Base-by-base conservation (phyloP, 2,888 invertebrate species). In the Cantharis nigra region DNA sequence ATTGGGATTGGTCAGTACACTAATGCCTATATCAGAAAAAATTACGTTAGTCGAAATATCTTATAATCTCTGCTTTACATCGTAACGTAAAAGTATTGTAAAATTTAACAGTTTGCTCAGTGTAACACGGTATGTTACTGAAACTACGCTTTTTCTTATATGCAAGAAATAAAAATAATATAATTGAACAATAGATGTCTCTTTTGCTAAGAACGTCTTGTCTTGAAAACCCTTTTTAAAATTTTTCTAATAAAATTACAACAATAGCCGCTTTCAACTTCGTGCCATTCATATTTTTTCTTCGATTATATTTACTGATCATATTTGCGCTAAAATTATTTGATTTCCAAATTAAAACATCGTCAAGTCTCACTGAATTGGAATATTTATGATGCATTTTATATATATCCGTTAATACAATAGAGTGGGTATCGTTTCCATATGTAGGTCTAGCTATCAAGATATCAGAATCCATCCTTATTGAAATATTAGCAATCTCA, bases 271-370 rank as follows among this genome's bases (percentile, higher is more conserved):
- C 75, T 72, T 82, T 81, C 9, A 86, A 28, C 23, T 81, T 28
- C 4, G 83, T 82, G 13, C 81, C 83, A 20, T 80, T 76, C 82
- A 86, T 79, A 75, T 85, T 79, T 77, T 80, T 84, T 73, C 85
- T 81, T 11, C 78, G 77, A 33, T 81, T 78, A 78, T 85, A 86
- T 76, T 71, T 70, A 64, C 65, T 74, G 13, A 74, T 18, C 13
- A 13, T 63, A 28, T 63, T 63, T 18, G 26, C 49, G 11, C 28
- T 9, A 49, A 23, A 77, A 30, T 73, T 70, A 18, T 20, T 9
- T 23, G 16, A 26, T n/a, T 30, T 69, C 71, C 71, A 69, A 33
- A 63, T 65, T 16, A 20, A 67, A 3, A 72, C 16, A 26, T 33
- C 26, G 3, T 20, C 23, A 5, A 72, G 3, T 49, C 67, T 71